phyloP scores from a whole-genome alignment of 2,797 vertebrate species.

The Silurus lanzhouensis region DNA sequence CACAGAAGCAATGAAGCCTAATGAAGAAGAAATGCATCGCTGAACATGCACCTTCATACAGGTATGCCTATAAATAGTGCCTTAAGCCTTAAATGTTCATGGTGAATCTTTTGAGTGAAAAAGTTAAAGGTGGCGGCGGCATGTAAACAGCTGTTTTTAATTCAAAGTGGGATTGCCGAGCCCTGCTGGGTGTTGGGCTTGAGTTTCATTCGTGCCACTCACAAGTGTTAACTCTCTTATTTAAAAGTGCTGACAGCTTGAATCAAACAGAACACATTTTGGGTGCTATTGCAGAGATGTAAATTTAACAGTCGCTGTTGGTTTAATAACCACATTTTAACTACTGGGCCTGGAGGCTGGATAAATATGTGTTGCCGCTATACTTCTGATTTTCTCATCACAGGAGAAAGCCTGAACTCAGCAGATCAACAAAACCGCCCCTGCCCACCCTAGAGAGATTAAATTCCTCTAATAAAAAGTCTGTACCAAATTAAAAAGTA shows the following conservation, averaged over 20 bases:
- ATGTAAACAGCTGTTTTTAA: slow-evolving; percentile 38
- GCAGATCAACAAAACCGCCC: slow-evolving; percentile 59
- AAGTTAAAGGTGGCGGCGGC: slow-evolving; percentile 27
- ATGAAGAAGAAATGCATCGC: slow-evolving; percentile 7
- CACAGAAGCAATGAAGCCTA: background rate
- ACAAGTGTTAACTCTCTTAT: slow-evolving; percentile 60
- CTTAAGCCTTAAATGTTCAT: slow-evolving; percentile 43
- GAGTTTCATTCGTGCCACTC: slow-evolving; percentile 43
- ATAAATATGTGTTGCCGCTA: slow-evolving; percentile 66
- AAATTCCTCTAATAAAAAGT: slow-evolving; percentile 61
- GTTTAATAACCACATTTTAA: slow-evolving; percentile 77
- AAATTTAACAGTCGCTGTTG: slow-evolving; percentile 78
- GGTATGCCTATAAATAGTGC: slow-evolving; percentile 34
- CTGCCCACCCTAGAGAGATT: slow-evolving; percentile 65
- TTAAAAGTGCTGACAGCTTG: slow-evolving; percentile 74
- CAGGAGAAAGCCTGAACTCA: slow-evolving; percentile 61
- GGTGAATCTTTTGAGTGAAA: slow-evolving; percentile 43
- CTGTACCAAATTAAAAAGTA: slow-evolving; percentile 59
- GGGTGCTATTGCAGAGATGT: slow-evolving; percentile 78
- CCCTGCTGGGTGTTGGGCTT: slow-evolving; percentile 41
- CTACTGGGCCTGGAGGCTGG: slow-evolving; percentile 67
- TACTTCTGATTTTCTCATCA: slow-evolving; percentile 73
- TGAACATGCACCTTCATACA: slow-evolving; percentile 1
- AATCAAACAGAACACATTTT: slow-evolving; percentile 78
- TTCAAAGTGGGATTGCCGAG: slow-evolving; percentile 43